phyloP scores from a whole-genome alignment of 2,113 vertebrate species.

The Sebastes schlegelii region DNA sequence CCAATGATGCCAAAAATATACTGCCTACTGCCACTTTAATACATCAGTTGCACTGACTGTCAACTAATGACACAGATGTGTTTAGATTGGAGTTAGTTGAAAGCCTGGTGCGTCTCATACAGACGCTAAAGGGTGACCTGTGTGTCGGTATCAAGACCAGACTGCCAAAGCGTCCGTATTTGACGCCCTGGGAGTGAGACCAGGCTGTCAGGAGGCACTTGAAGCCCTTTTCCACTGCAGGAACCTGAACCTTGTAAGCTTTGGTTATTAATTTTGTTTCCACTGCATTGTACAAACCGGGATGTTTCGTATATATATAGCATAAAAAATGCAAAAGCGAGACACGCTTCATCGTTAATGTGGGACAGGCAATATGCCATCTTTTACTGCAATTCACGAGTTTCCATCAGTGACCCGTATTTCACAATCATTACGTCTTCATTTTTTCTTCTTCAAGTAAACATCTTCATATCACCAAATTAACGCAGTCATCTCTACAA shows the following conservation, averaged over 20 bases:
- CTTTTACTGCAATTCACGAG: not conserved
- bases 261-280: not conserved
- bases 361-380: not conserved
- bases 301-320: too few relatives aligned
- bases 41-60: too few relatives aligned
- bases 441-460: not conserved
- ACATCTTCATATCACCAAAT: not conserved
- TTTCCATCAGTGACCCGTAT: not conserved
- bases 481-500: not conserved
- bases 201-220: not conserved
- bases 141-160: too few relatives aligned
- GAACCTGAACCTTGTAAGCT: not conserved
- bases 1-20: too few relatives aligned
- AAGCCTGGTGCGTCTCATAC: too few relatives aligned
- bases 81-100: too few relatives aligned
- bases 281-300: not conserved
- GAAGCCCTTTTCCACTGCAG: constrained; percentile 3
- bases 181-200: too few relatives aligned
- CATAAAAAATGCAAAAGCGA: not conserved
- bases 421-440: not conserved
- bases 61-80: too few relatives aligned
- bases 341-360: not conserved
- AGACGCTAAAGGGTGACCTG: too few relatives aligned
- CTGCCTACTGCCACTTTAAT: too few relatives aligned
- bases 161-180: too few relatives aligned